Percentiles rank a stretch among this genome's conserved stretches.
These are phyloP conservation scores for Diachrysia chrysitis DNA, from an alignment of 2,888 invertebrate species.

Conservation along the genomic window DNA sequence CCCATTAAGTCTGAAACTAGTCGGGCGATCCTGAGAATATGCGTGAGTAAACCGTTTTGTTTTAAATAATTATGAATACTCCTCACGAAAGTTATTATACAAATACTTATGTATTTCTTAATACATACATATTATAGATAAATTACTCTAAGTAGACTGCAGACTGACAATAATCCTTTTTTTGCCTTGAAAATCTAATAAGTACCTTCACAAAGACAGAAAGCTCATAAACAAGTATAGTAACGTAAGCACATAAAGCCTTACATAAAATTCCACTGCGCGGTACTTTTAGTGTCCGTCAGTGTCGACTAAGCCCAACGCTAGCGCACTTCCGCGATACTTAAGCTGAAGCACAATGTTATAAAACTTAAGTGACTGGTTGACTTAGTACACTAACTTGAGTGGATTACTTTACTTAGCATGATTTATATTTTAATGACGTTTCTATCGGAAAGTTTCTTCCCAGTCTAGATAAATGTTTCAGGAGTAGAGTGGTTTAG, in stretches of 20 bases:
- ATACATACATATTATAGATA: too few species aligned
- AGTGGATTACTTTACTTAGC: conserved; percentile 20
- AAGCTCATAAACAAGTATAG: neutral
- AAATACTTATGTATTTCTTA: too few species aligned
- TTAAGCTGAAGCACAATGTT: conserved; percentile 36
- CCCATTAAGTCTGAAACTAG: too few species aligned
- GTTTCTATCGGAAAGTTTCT: conserved; percentile 19
- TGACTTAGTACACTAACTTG: conserved; percentile 37
- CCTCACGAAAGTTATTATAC: too few species aligned
- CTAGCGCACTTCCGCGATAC: conserved; percentile 41
- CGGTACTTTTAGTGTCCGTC: conserved; percentile 5
- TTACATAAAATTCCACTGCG: conserved; percentile 5
- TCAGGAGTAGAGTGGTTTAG: neutral
- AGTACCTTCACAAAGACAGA: neutral
- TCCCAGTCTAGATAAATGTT: neutral
- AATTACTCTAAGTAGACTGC: too few species aligned
- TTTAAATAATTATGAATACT: too few species aligned
- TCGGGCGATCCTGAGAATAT: too few species aligned
- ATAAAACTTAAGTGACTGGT: conserved; percentile 51
- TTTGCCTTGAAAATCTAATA: neutral
- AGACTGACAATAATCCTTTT: neutral
- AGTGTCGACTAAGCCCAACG: conserved; percentile 12
- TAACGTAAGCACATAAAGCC: conserved; percentile 2
- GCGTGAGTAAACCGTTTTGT: too few species aligned
- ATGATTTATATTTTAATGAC: conserved; percentile 29